These are phyloP conservation scores for Sycophaga agraensis DNA, from an alignment of 1,140 invertebrate species.

Conservation along the genomic window DNA sequence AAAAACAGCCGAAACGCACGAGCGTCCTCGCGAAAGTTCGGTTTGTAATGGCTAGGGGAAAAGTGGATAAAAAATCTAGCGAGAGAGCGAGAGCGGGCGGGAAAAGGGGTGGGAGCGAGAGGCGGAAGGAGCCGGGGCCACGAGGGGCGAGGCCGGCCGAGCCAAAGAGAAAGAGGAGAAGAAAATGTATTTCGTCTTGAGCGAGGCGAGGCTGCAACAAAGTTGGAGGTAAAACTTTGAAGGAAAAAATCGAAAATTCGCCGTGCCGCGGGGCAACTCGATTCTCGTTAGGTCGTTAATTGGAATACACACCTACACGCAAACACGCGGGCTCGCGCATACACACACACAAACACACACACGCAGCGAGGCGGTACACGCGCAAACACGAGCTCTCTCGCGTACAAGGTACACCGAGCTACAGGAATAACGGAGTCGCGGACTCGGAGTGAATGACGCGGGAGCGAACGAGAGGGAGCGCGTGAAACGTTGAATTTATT, in stretches of 20 bases:
- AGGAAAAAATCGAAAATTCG: constrained; percentile 20
- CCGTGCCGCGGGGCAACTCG: constrained; percentile 11
- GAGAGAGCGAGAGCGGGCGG: no score
- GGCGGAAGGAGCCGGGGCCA: not conserved
- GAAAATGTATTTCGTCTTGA: not conserved
- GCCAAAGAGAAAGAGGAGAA: not conserved
- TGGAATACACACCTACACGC: constrained; percentile 21
- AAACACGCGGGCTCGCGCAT: not conserved
- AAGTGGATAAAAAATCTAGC: no score
- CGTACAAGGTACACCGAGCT: not conserved
- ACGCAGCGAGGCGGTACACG: no score
- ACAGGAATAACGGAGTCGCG: not conserved
- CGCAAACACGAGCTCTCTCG: not conserved
- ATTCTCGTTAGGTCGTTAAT: constrained; percentile 25
- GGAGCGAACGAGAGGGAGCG: not conserved
- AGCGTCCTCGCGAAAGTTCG: constrained; percentile 2
- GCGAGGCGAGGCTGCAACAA: not conserved
- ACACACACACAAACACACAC: not conserved
- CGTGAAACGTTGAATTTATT: constrained; percentile 8
- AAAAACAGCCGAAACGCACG: not conserved
- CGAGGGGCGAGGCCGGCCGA: not conserved
- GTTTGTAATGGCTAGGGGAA: not conserved
- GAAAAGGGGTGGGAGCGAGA: not conserved
- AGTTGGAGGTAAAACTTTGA: constrained; percentile 17
- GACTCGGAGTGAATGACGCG: not conserved